phyloP scores from a whole-genome alignment of 2,888 invertebrate species.

The Nymphalis c-album region DNA sequence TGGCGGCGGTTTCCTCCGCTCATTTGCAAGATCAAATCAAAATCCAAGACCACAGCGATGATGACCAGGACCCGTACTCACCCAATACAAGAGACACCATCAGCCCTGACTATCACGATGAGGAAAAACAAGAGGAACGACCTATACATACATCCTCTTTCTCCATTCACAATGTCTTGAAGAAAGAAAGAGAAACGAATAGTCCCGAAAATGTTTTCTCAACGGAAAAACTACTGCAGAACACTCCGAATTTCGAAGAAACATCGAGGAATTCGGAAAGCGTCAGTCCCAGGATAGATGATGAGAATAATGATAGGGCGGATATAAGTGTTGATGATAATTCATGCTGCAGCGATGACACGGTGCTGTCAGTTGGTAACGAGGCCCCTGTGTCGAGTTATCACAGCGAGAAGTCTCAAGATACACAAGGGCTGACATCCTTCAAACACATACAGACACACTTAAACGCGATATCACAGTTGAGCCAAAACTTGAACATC shows the following conservation, averaged over 20 bases:
- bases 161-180: constrained; percentile 76
- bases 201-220: constrained; percentile 78
- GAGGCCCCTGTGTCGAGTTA: constrained; percentile 82
- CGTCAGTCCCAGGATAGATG: constrained; percentile 61
- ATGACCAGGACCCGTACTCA: constrained; percentile 66
- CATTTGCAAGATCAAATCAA: constrained; percentile 70
- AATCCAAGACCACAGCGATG: constrained; percentile 74
- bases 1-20: constrained; percentile 75
- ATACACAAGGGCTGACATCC: constrained; percentile 72
- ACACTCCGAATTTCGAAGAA: constrained; percentile 70
- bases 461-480: constrained; percentile 85
- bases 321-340: constrained; percentile 79
- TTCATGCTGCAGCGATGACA: constrained; percentile 88
- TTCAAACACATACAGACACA: constrained; percentile 86
- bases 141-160: constrained; percentile 68
- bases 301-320: constrained; percentile 63
- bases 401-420: constrained; percentile 53
- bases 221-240: constrained; percentile 73
- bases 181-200: constrained; percentile 72
- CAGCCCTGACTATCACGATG: constrained; percentile 69
- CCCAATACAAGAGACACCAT: constrained; percentile 70
- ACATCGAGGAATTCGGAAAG: constrained; percentile 61
- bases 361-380: constrained; percentile 90
- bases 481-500: constrained; percentile 77
- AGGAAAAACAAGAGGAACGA: constrained; percentile 64